Percentiles rank a stretch among this genome's conserved stretches.
phyloP scores from a whole-genome alignment of 35 echinoderm and acorn worm species.

The Acanthaster planci region DNA sequence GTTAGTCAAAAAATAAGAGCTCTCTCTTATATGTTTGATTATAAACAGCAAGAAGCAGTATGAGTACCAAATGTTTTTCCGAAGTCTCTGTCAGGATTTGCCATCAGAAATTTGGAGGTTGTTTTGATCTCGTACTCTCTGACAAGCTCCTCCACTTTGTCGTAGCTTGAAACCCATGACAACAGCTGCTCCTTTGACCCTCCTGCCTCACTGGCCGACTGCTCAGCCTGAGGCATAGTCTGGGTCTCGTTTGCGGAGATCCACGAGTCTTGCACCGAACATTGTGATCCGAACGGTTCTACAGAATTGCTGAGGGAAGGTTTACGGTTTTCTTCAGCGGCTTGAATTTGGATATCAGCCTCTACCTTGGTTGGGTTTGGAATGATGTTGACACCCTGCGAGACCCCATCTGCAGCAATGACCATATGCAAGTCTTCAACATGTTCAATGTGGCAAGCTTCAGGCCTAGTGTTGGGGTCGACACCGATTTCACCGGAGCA shows the following conservation, averaged over 20 bases:
- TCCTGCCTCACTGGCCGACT: neutral
- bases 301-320: neutral
- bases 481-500: neutral
- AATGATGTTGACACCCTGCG: neutral
- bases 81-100: constrained; percentile 15
- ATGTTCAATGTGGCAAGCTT: neutral
- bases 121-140: constrained; percentile 7
- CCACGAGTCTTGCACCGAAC: too few species aligned
- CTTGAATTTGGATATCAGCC: neutral
- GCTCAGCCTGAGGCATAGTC: constrained; percentile 1
- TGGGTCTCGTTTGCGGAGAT: neutral
- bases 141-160: constrained; percentile 8
- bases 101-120: neutral
- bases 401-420: neutral
- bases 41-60: neutral
- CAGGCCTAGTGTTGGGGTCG: neutral
- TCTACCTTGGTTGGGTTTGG: neutral
- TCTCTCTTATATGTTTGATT: too few species aligned
- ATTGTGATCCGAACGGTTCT: too few species aligned
- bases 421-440: too few species aligned
- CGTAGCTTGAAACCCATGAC: constrained; percentile 1
- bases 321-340: neutral
- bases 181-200: neutral
- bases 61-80: neutral
- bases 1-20: too few species aligned